A percentile compares a stretch with the other conserved stretches of the same genome.
Conservation (phyloP, 2,888 invertebrate genomes). For the Omphaloscelis lunosa region DNA sequence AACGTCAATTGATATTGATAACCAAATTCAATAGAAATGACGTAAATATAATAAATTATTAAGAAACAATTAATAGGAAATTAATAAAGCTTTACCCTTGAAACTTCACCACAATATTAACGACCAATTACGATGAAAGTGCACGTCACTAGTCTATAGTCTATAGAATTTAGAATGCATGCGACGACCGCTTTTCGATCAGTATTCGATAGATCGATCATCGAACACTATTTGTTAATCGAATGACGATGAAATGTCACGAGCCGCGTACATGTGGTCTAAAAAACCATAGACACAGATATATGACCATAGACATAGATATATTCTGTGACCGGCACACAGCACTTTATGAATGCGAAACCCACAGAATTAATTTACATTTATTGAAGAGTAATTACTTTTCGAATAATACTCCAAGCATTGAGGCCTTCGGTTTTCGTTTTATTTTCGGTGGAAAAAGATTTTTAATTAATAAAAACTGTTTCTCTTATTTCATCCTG, state of each 20-base stretch:
- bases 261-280: constrained; percentile 43
- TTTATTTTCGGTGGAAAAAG: constrained; percentile 9
- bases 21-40: constrained; percentile 31
- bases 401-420: constrained; percentile 16
- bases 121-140: constrained; percentile 45
- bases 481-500: neutral
- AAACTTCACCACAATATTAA: constrained; percentile 15
- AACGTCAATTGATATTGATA: constrained; percentile 5
- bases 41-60: neutral
- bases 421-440: neutral
- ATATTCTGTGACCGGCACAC: constrained; percentile 1
- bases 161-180: constrained; percentile 51
- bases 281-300: constrained; percentile 7
- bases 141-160: constrained; percentile 28
- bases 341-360: constrained; percentile 36
- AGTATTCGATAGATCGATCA: constrained; percentile 61
- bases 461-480: neutral
- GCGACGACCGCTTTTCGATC: constrained; percentile 55
- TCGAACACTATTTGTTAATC: constrained; percentile 58
- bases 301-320: constrained; percentile 1
- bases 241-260: constrained; percentile 50
- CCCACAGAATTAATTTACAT: constrained; percentile 28
- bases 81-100: constrained; percentile 24
- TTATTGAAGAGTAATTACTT: constrained; percentile 13
- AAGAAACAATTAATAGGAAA: constrained; percentile 31